Conservation (phyloP, 2,888 invertebrate genomes). For the Lasioglossum lativentre region DNA sequence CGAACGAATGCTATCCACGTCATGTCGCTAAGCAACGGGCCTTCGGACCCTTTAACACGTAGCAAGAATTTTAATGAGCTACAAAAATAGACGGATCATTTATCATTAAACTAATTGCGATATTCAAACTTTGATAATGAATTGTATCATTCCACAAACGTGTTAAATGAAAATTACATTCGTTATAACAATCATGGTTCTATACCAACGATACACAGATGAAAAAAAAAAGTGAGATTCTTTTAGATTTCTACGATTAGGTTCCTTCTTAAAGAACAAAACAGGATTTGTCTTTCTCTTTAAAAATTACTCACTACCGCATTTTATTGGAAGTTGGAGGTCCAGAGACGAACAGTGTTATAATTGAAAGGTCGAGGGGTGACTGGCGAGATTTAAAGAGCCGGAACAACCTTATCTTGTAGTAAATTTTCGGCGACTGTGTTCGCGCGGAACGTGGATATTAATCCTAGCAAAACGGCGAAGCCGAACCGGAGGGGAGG, state of each 20-base stretch:
- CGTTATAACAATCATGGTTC: neutral
- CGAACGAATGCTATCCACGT: neutral
- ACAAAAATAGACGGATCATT: too few species aligned
- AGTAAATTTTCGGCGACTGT: slow-evolving; percentile 64
- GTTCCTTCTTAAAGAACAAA: too few species aligned
- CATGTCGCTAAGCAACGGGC: too few species aligned
- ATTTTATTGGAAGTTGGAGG: too few species aligned
- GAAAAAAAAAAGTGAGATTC: neutral
- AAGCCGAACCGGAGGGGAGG: slow-evolving; percentile 48
- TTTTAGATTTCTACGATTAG: too few species aligned
- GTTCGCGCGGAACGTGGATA: slow-evolving; percentile 60
- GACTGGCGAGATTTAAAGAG: slow-evolving; percentile 43
- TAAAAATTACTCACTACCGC: neutral
- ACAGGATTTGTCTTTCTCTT: neutral
- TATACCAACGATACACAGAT: neutral
- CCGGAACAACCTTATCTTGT: slow-evolving; percentile 49
- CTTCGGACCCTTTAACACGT: too few species aligned
- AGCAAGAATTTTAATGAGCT: too few species aligned
- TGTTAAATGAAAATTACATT: too few species aligned
- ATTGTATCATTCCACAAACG: too few species aligned
- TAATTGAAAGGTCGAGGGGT: neutral
- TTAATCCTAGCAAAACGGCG: slow-evolving; percentile 72
- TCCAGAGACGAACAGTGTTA: neutral
- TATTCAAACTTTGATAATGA: too few species aligned
- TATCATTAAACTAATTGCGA: too few species aligned